Conservation (phyloP, 2,113 vertebrate genomes). For the Bubo scandiacus region DNA sequence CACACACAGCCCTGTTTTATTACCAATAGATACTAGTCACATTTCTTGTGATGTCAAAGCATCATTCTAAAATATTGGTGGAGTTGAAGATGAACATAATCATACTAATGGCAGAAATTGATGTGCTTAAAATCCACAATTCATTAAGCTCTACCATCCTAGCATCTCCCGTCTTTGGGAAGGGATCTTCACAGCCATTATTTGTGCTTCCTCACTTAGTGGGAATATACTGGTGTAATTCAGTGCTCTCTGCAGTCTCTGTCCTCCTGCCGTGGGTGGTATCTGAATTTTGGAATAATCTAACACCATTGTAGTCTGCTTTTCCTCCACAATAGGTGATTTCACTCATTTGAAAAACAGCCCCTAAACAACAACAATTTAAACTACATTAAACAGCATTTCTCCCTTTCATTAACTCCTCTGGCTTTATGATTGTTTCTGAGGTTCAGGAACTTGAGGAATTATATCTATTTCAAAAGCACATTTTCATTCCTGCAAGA, state of each 20-base stretch:
- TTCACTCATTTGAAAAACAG: background rate
- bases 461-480: background rate
- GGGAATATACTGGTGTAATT: background rate
- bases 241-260: background rate
- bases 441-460: background rate
- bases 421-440: background rate
- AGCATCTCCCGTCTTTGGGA: background rate
- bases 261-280: background rate
- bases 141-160: background rate
- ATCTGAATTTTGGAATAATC: background rate
- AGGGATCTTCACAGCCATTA: background rate
- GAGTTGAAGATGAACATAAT: background rate
- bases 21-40: background rate
- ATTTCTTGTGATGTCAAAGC: background rate
- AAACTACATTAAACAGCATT: background rate
- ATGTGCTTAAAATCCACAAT: background rate
- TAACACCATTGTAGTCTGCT: background rate
- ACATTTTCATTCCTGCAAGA: background rate
- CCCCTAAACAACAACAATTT: background rate
- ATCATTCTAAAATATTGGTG: background rate
- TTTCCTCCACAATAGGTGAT: background rate
- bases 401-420: background rate
- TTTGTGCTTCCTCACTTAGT: background rate
- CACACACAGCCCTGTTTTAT: background rate
- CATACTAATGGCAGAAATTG: background rate